Evolutionary conservation across 2,888 invertebrate species (phyloP).

Genomic region (Drosophila nigritarsus): DNA sequence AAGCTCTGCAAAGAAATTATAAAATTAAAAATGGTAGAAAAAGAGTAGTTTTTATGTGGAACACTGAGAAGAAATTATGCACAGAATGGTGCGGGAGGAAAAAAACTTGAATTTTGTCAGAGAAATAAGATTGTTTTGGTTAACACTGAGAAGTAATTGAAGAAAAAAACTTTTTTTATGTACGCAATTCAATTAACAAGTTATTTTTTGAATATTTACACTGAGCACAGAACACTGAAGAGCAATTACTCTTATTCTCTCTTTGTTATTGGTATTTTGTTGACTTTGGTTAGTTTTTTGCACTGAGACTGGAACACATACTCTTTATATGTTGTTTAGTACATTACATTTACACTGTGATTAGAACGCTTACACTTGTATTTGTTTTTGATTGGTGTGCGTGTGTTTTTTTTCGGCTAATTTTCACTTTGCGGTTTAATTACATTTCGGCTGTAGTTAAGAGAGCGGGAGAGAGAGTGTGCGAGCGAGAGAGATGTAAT

Average conservation of each 20-base stretch:
- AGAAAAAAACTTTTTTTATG: background rate
- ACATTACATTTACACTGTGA: background rate
- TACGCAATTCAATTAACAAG: constrained; percentile 64
- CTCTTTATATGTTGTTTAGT: background rate
- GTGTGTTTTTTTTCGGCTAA: constrained; percentile 19
- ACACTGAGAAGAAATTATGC: background rate
- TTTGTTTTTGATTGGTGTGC: constrained; percentile 2
- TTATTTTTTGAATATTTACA: constrained; percentile 48
- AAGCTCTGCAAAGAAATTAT: background rate
- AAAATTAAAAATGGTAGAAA: background rate
- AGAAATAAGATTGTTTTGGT: background rate
- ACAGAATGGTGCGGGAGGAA: background rate
- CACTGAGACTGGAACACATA: background rate
- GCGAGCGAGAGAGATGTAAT: constrained; percentile 5
- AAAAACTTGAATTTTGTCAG: background rate
- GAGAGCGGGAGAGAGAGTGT: background rate
- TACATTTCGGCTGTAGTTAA: constrained; percentile 24
- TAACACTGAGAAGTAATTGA: background rate
- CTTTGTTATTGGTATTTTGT: background rate
- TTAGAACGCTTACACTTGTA: background rate
- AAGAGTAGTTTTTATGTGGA: background rate
- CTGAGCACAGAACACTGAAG: constrained; percentile 46
- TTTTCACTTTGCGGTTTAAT: constrained; percentile 51
- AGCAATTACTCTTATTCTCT: constrained; percentile 37
- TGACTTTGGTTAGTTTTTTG: background rate